Base-by-base conservation (phyloP, 2,113 vertebrate genomes). In the Pionites leucogaster region DNA sequence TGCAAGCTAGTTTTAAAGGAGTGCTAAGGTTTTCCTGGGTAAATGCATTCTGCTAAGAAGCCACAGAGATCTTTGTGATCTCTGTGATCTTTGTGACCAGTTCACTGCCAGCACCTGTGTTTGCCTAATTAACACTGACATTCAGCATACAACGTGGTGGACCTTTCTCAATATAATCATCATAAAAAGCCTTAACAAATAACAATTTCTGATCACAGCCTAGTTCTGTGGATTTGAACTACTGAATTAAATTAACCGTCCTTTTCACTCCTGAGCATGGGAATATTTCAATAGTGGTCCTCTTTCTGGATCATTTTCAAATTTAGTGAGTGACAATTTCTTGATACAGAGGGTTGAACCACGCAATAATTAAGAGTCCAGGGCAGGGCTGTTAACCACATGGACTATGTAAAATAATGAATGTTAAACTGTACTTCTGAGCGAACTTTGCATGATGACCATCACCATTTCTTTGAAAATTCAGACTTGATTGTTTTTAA, bases 71-170 rank as follows among this genome's bases (percentile, higher is more conserved):
- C 52, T 69, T n/a, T 33, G 52, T 74, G 63, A 49, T 65, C 70
- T 55, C 53, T 55, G 52, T 53, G 53, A 31, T 33, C 53, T 33
- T 33, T 55, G 10, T 41, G 52, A 74, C 8, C 7, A 4, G 24
- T 47, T 65, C 59, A n/a, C 37, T 68, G 74, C 42, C 74, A 86
- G 53, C 52, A 86, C 52, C 42, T n/a, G 41, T 79, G 22, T 57
- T 72, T 68, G 62, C 67, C 87, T 53, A 64, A 8, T 82, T 50
- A 89, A 72, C 69, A 62, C 35, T 59, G 49, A 79, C 47, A 37
- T 24, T 17, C 64, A 87, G 57, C 69, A 62, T 29, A 44, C 25
- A 16, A 15, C 1, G 1, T 0, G 0, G 63, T 42, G 33, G 41
- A 86, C 52, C 7, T 33, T 84, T 60, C 39, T 84, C 44, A 57